These are phyloP conservation scores for Athene noctua DNA, from an alignment of 2,113 vertebrate genomes.

Conservation along the genomic window DNA sequence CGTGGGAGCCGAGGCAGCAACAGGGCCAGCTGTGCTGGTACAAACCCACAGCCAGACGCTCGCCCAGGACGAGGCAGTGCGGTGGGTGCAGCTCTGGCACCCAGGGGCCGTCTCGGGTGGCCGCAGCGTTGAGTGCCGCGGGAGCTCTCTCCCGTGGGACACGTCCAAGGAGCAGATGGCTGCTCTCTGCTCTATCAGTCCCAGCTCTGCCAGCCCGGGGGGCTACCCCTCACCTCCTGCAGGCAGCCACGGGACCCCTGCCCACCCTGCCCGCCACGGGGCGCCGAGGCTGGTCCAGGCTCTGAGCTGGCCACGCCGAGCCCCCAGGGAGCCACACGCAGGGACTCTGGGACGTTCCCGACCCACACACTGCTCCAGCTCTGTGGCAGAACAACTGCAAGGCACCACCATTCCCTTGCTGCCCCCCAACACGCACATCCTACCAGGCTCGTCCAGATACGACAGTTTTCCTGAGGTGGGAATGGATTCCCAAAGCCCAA, in stretches of 20 bases:
- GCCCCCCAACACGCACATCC: not conserved
- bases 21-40: not conserved
- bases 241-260: not conserved
- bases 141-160: not conserved
- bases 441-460: not conserved
- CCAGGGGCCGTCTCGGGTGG: not conserved
- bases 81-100: not conserved
- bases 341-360: not conserved
- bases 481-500: not conserved
- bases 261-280: not conserved
- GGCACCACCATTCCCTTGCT: not conserved
- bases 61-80: accelerated
- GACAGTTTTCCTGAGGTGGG: not conserved
- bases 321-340: not conserved
- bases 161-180: not conserved
- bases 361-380: not conserved
- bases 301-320: not conserved
- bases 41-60: not conserved
- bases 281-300: not conserved
- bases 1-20: not conserved
- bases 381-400: accelerated
- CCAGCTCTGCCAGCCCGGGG: not conserved
- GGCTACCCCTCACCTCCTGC: not conserved
- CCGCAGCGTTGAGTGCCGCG: accelerated
- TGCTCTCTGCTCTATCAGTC: not conserved